Percentiles rank a stretch among this genome's conserved stretches.
Evolutionary conservation across 2,888 invertebrate genomes (phyloP).

Genomic region (Stenolophus ochropezus): DNA sequence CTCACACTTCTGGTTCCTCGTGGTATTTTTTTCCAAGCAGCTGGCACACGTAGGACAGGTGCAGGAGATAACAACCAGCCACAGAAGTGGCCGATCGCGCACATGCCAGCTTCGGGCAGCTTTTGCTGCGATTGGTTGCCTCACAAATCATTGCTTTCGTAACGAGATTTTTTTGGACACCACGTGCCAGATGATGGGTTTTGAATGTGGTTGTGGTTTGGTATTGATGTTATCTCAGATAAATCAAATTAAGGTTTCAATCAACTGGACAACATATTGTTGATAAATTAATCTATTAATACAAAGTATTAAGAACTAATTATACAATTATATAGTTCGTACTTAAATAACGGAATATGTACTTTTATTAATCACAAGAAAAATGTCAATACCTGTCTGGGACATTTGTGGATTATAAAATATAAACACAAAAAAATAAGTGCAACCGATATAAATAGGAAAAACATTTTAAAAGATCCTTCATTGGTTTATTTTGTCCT

Average conservation of each 20-base stretch:
- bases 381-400: not conserved
- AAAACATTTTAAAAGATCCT: too few species aligned
- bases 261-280: not conserved
- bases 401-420: too few species aligned
- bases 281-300: not conserved
- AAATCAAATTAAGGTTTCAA: not conserved
- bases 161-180: not conserved
- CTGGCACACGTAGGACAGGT: conserved; percentile 26
- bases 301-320: not conserved
- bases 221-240: not conserved
- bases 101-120: conserved; percentile 21
- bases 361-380: too few species aligned
- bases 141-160: not conserved
- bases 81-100: conserved; percentile 6
- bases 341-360: not conserved
- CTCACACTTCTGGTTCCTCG: not conserved
- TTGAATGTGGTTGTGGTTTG: not conserved
- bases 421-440: too few species aligned
- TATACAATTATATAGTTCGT: not conserved
- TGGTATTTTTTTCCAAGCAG: conserved; percentile 24
- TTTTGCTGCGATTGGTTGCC: not conserved
- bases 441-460: too few species aligned
- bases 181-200: conserved; percentile 9
- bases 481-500: too few species aligned
- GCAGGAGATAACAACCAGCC: not conserved